A percentile compares a stretch with the other conserved stretches of the same genome.
Conservation (phyloP, 2,113 vertebrate genomes). For the Bettongia penicillata region DNA sequence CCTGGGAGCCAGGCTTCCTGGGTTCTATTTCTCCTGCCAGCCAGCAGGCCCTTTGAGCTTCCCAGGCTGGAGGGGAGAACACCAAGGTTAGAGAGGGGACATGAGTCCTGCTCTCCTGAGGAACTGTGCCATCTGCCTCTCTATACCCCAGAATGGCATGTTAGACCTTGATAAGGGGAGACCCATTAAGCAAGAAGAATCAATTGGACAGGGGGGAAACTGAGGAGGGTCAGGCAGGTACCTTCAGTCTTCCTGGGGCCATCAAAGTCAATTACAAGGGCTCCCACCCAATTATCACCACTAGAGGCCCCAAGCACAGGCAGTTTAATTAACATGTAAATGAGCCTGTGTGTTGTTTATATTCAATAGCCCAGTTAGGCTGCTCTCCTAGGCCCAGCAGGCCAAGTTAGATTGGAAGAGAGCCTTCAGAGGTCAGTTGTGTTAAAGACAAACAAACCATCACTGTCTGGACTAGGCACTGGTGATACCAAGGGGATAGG, state of each 20-base stretch:
- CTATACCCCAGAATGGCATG: background rate
- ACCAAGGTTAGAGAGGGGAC: background rate
- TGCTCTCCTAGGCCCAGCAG: slow-evolving; percentile 53
- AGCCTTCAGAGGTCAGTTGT: background rate
- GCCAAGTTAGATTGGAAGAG: background rate
- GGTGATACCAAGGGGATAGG: background rate
- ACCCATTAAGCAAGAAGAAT: background rate
- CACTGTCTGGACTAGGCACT: background rate
- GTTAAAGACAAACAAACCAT: background rate
- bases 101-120: background rate
- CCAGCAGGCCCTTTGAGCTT: background rate
- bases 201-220: slow-evolving; percentile 24
- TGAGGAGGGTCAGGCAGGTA: slow-evolving; percentile 22
- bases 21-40: background rate
- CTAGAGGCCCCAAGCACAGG: slow-evolving; percentile 86
- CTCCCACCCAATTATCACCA: slow-evolving; percentile 89
- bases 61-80: background rate
- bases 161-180: background rate
- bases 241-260: slow-evolving; percentile 56
- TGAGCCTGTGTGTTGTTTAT: slow-evolving; percentile 85
- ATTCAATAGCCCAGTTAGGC: slow-evolving; percentile 83
- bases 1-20: background rate
- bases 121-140: background rate
- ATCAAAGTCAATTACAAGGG: slow-evolving; percentile 84
- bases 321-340: slow-evolving; percentile 90